Evolutionary conservation across 35 echinoderm and acorn worm genomes (phyloP), one percentile per base, ranked within the genome.

Genomic region (Anneissia japonica): DNA sequence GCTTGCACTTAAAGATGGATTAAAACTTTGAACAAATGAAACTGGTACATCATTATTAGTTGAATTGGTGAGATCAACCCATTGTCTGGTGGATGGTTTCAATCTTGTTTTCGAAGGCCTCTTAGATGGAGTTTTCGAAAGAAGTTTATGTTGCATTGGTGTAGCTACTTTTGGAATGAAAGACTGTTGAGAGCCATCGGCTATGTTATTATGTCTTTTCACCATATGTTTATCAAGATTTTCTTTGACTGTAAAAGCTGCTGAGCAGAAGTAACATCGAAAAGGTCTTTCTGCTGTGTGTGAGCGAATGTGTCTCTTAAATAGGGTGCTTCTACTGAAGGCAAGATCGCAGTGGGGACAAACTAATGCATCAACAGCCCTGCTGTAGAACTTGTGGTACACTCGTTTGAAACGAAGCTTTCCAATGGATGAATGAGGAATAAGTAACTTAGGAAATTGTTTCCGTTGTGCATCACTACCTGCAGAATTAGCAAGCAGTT

Each of bases 171-270:
- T 94, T 40, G 90, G 86, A 29, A 99, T 93, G 77, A 94, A 93
- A 35, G 88, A 85, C 74, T 91, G 92, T 12, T 89, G 79, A 29
- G 38, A 41, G 11, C 36, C 38, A 16, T 91, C 56, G 30, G 82
- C 83, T 72, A 36, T 73, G 16, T 86, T 74, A 45, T 76, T 77
- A 79, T 99, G 96, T 40, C 92, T 64, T 26, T 85, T 83, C 64
- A 84, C 79, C 80, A 99, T 99, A 46, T 99, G 96, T 56, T 93
- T 86, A 74, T 99, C 96, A 6, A 99, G 84, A 77, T 90, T 94
- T 46, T 86, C 86, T 74, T 91, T 89, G 36, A 82, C 82, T 4
- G 96, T 94, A 36, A 99, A 99, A 16, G 96, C 96, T 39, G 96
- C 96, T 34, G 86, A 77, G 34, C 96, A 99, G 41, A 80, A 83